phyloP scores from a whole-genome alignment of 1,140 invertebrate species.

The Drosophila kanapiae region DNA sequence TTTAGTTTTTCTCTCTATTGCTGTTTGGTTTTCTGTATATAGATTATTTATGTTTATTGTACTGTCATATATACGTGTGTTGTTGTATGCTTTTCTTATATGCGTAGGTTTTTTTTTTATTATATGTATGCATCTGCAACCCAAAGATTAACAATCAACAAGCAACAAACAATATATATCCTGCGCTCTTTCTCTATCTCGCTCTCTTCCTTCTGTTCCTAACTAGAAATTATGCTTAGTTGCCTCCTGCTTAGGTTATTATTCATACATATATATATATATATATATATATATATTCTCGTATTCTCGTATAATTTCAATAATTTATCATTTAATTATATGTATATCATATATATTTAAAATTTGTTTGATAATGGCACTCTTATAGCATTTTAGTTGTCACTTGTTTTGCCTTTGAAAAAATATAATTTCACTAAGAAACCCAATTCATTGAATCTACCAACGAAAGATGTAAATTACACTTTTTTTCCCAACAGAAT shows the following conservation, averaged over 20 bases:
- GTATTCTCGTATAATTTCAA: conserved; percentile 73
- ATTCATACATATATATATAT: conserved; percentile 45
- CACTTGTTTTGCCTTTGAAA: conserved; percentile 40
- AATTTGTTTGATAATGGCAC: conserved; percentile 81
- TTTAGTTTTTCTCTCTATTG: conserved; percentile 42
- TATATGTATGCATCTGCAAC: conserved; percentile 42
- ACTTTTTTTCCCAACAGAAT: conserved; percentile 39
- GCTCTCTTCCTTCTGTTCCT: conserved; percentile 13
- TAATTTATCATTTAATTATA: conserved; percentile 81
- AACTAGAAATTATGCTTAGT: conserved; percentile 54
- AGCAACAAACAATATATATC: conserved; percentile 66
- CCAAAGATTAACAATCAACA: conserved; percentile 66
- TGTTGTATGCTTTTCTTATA: conserved; percentile 36
- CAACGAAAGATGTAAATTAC: conserved; percentile 33
- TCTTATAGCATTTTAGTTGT: conserved; percentile 75
- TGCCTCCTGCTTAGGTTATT: conserved; percentile 58
- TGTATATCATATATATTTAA: conserved; percentile 49
- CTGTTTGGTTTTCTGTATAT: conserved; percentile 41
- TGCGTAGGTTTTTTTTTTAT: conserved; percentile 29
- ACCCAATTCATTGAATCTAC: conserved; percentile 54
- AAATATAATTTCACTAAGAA: conserved; percentile 41
- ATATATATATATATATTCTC: conserved; percentile 39
- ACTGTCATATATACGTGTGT: conserved; percentile 61
- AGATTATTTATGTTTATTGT: conserved; percentile 50
- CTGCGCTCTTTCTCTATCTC: conserved; percentile 18